These are phyloP conservation scores for Furcifer pardalis DNA, from an alignment of 2,797 vertebrate species.

Conservation along the genomic window DNA sequence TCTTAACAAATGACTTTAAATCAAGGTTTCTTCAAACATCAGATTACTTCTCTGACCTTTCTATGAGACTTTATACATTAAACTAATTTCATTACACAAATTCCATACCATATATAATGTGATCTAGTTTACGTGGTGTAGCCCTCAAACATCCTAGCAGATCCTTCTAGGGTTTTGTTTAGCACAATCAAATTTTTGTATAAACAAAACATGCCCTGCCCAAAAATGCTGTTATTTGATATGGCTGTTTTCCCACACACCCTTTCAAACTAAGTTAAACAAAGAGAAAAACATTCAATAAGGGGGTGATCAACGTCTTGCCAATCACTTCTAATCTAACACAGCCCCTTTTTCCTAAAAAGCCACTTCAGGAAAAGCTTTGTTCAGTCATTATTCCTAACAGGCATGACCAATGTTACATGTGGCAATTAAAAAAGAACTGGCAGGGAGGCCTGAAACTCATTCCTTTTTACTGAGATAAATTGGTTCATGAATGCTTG, in stretches of 20 bases:
- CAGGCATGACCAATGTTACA: slow-evolving; percentile 47
- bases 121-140: background rate
- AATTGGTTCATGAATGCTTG: slow-evolving; percentile 36
- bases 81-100: background rate
- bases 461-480: slow-evolving; percentile 51
- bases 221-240: slow-evolving; percentile 34
- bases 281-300: slow-evolving; percentile 51
- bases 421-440: slow-evolving; percentile 45
- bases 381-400: slow-evolving; percentile 37
- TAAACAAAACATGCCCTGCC: slow-evolving; percentile 14
- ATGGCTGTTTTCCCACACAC: slow-evolving; percentile 38
- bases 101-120: background rate
- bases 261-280: slow-evolving; percentile 43
- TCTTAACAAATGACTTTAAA: background rate
- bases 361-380: slow-evolving; percentile 53
- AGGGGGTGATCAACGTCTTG: slow-evolving; percentile 46
- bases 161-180: slow-evolving; percentile 6
- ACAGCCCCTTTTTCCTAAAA: slow-evolving; percentile 49
- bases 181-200: slow-evolving; percentile 34
- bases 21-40: background rate
- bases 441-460: slow-evolving; percentile 40
- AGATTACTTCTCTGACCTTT: background rate
- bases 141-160: background rate
- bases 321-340: slow-evolving; percentile 56
- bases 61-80: background rate